Conservation (phyloP, 2,888 invertebrate species). For the Caenorhabditis sp. region DNA sequence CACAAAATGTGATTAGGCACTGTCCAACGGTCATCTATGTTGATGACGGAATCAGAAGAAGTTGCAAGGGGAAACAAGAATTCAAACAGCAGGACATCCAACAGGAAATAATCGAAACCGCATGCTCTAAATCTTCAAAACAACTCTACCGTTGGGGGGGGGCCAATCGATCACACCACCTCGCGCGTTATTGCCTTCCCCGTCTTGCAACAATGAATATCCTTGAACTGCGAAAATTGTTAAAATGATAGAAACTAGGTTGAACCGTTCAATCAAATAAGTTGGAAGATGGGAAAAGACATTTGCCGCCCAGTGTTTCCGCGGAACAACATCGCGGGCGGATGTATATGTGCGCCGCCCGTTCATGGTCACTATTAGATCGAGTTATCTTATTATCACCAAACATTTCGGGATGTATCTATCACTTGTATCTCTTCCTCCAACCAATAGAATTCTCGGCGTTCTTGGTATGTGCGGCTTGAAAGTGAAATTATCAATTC, state of each 20-base stretch:
- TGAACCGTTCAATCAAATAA: slow-evolving; percentile 55
- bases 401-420: slow-evolving; percentile 45
- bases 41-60: too few species aligned
- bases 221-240: slow-evolving; percentile 50
- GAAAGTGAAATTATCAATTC: slow-evolving; percentile 22
- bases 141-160: background rate
- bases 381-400: slow-evolving; percentile 56
- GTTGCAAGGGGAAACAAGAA: background rate
- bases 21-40: background rate
- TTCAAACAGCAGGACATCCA: background rate
- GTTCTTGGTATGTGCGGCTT: slow-evolving; percentile 46
- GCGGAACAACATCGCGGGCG: slow-evolving; percentile 40
- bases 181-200: background rate
- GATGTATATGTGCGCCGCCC: slow-evolving; percentile 39
- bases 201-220: slow-evolving; percentile 42
- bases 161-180: slow-evolving; percentile 14
- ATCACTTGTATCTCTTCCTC: slow-evolving; percentile 47
- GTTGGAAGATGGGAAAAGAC: slow-evolving; percentile 27
- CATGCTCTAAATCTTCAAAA: background rate
- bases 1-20: slow-evolving; percentile 40
- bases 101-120: background rate
- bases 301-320: slow-evolving; percentile 2
- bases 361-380: slow-evolving; percentile 53
- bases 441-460: slow-evolving; percentile 25
- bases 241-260: slow-evolving; percentile 56